A percentile compares a stretch with the other conserved stretches of the same genome.
These are phyloP conservation scores for Drosophila leontia DNA, from an alignment of 1,140 invertebrate genomes.

Conservation along the genomic window DNA sequence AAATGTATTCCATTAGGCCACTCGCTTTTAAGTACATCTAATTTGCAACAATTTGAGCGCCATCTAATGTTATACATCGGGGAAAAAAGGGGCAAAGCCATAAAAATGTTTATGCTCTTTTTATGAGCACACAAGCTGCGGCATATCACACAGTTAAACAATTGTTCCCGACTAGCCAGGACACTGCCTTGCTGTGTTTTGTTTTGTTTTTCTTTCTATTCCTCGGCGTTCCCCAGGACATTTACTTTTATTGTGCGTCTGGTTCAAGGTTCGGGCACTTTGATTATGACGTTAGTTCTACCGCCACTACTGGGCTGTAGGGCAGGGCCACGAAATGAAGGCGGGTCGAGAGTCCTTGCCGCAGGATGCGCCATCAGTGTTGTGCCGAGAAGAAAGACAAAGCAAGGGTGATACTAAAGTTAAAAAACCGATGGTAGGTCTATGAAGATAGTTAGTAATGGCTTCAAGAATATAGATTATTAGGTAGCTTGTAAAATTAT, in stretches of 20 bases:
- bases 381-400: background rate
- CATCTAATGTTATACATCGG: constrained; percentile 24
- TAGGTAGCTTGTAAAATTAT: too few species aligned
- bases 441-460: too few species aligned
- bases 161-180: constrained; percentile 54
- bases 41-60: constrained; percentile 63
- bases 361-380: constrained; percentile 20
- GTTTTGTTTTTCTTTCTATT: background rate
- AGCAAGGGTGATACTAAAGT: too few species aligned
- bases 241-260: constrained; percentile 65
- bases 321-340: constrained; percentile 6
- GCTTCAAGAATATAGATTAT: background rate
- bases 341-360: constrained; percentile 17
- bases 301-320: constrained; percentile 27
- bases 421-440: background rate
- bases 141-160: constrained; percentile 66
- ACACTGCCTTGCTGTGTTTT: constrained; percentile 25
- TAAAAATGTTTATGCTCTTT: constrained; percentile 63
- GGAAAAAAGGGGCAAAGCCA: constrained; percentile 56
- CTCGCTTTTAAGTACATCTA: constrained; percentile 52
- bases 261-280: constrained; percentile 62
- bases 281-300: constrained; percentile 56
- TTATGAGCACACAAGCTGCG: constrained; percentile 64
- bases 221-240: constrained; percentile 31
- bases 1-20: constrained; percentile 56